A percentile compares a stretch with the other conserved stretches of the same genome.
These are phyloP conservation scores for Erpobdella octoculata DNA, from an alignment of 2,888 invertebrate genomes.

Conservation along the genomic window DNA sequence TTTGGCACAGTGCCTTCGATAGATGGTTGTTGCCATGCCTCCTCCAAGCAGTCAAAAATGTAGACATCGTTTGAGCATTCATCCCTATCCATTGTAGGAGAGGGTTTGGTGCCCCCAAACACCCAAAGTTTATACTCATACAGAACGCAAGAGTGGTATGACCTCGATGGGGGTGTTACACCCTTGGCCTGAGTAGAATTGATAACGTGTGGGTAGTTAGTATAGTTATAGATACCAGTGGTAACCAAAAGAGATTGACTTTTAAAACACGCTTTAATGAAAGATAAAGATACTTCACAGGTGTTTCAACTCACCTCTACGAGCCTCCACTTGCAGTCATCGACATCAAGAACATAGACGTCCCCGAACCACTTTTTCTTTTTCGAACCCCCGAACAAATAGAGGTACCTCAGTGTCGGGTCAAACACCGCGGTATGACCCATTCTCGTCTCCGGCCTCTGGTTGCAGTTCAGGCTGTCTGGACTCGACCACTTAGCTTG, in stretches of 20 bases:
- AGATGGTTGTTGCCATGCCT: conserved; percentile 49
- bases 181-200: background rate
- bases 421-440: conserved; percentile 50
- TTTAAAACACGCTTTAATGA: too few relatives aligned
- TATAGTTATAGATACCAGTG: too few relatives aligned
- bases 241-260: too few relatives aligned
- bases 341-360: conserved; percentile 47
- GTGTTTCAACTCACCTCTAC: conserved; percentile 41
- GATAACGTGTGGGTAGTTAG: background rate
- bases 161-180: conserved; percentile 42
- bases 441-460: conserved; percentile 41
- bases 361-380: conserved; percentile 50
- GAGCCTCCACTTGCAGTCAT: conserved; percentile 48
- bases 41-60: conserved; percentile 49
- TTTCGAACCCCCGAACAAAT: conserved; percentile 49
- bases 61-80: conserved; percentile 49
- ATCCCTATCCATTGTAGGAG: conserved; percentile 48
- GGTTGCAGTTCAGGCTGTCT: conserved; percentile 20
- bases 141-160: conserved; percentile 48
- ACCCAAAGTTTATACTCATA: conserved; percentile 50
- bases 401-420: conserved; percentile 43
- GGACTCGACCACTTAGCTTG: conserved; percentile 28
- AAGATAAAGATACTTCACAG: background rate
- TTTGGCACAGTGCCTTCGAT: conserved; percentile 47
- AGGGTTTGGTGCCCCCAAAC: conserved; percentile 49